phyloP scores from a whole-genome alignment of 1,140 invertebrate genomes.

The Oedothorax gibbosus region DNA sequence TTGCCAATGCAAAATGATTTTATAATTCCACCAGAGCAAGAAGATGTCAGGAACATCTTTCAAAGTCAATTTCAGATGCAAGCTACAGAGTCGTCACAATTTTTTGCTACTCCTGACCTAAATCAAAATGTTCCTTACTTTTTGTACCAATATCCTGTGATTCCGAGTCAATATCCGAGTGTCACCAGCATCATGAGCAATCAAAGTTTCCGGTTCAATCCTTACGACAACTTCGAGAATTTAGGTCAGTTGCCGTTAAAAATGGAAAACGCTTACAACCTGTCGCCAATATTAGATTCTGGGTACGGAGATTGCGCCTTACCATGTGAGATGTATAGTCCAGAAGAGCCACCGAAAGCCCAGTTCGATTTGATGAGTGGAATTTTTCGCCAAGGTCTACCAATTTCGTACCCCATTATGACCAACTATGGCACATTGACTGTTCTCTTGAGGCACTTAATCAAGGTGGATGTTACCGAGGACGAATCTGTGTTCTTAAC shows the following conservation, averaged over 20 bases:
- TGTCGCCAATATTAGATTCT: neutral
- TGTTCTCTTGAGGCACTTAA: too few species aligned
- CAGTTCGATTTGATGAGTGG: neutral
- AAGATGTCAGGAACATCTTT: neutral
- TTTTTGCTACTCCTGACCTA: neutral
- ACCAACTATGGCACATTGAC: conserved; percentile 1
- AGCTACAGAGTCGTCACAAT: neutral
- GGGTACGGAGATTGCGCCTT: conserved; percentile 11
- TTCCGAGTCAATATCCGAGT: conserved; percentile 9
- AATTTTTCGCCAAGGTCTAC: neutral
- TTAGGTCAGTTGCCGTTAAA: neutral
- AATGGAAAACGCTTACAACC: neutral
- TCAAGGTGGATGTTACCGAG: too few species aligned
- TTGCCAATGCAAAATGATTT: neutral
- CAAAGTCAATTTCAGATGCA: conserved; percentile 1
- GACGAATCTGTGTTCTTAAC: conserved; percentile 71
- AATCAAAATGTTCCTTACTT: conserved; percentile 6
- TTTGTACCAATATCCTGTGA: conserved; percentile 33
- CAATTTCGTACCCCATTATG: conserved; percentile 39
- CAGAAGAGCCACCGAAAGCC: neutral
- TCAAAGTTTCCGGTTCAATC: neutral
- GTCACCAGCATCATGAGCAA: conserved; percentile 1
- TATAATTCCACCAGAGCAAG: neutral
- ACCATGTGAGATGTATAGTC: neutral
- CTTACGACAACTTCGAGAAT: conserved; percentile 2